A percentile compares a stretch with the other conserved stretches of the same genome.
These are phyloP conservation scores for Mizuhopecten yessoensis DNA, from an alignment of 1,140 invertebrate species.

Conservation along the genomic window DNA sequence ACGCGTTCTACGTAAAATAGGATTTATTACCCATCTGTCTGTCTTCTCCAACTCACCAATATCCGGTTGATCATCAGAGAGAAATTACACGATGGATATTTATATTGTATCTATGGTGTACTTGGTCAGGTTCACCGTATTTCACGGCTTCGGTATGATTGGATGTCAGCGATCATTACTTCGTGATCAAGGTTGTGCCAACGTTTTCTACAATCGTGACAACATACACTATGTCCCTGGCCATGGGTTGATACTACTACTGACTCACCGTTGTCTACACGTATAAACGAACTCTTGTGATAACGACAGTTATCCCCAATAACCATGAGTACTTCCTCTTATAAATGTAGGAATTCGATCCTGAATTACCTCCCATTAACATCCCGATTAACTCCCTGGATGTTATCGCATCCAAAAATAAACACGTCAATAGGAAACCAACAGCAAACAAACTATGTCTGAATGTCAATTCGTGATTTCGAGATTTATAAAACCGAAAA, in stretches of 20 bases:
- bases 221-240: neutral
- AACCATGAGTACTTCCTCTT: neutral
- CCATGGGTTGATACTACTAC: no score
- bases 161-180: neutral
- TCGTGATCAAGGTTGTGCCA: neutral
- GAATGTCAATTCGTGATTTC: no score
- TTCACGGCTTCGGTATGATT: neutral
- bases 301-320: neutral
- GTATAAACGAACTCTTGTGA: neutral
- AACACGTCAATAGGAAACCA: no score
- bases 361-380: no score
- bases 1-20: neutral
- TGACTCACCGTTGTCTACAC: no score
- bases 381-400: no score
- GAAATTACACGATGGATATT: neutral
- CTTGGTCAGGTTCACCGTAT: neutral
- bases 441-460: no score
- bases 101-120: neutral
- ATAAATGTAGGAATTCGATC: neutral
- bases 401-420: neutral
- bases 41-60: neutral
- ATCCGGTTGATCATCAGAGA: constrained; percentile 7
- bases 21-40: neutral
- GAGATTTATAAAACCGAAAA: no score
- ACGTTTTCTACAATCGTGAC: neutral